phyloP scores from a whole-genome alignment of 2,113 vertebrate species.

The Scopus umbretta region DNA sequence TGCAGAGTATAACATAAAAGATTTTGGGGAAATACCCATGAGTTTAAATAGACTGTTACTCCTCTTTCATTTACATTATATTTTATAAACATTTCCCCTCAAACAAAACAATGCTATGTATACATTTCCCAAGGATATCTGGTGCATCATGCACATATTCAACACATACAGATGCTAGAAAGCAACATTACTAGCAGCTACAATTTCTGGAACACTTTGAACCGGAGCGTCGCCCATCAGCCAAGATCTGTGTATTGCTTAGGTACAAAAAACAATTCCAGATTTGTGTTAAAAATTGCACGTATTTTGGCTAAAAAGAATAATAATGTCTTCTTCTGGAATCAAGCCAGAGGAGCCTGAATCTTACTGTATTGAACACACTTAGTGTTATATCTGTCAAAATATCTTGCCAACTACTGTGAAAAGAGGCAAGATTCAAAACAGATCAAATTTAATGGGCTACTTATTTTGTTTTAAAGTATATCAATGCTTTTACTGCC shows the following conservation, averaged over 20 bases:
- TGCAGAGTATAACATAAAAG: neutral
- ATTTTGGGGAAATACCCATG: neutral
- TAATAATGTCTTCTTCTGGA: neutral
- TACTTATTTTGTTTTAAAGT: neutral
- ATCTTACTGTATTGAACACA: neutral
- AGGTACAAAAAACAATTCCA: neutral
- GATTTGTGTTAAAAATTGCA: neutral
- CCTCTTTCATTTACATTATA: neutral
- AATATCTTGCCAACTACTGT: neutral
- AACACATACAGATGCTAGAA: neutral
- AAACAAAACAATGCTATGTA: neutral
- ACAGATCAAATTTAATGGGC: neutral
- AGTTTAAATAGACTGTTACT: neutral
- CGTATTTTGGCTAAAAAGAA: neutral
- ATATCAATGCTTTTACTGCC: neutral
- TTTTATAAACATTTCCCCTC: neutral
- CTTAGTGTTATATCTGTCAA: neutral
- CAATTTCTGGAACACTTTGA: neutral
- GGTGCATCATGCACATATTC: neutral
- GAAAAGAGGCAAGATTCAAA: neutral
- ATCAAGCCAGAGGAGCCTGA: neutral
- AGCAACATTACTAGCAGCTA: neutral
- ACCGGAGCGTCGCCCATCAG: neutral
- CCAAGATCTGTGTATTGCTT: neutral
- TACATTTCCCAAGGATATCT: neutral